Percentiles rank a stretch among this genome's conserved stretches.
Evolutionary conservation across 2,888 invertebrate species (phyloP).

Genomic region (Sabatieria punctata): DNA sequence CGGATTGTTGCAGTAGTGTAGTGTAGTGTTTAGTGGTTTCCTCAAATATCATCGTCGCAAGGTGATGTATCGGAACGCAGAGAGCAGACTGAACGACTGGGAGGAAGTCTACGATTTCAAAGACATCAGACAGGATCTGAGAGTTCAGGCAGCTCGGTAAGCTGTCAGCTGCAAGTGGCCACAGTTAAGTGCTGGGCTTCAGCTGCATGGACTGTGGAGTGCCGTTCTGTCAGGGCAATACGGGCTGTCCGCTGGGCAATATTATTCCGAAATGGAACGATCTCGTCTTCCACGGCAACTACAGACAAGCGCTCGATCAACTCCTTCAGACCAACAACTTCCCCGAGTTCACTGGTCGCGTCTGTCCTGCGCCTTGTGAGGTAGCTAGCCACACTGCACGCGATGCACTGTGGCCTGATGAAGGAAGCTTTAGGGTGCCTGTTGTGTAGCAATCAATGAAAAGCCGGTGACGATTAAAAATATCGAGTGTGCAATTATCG

Average conservation of each 20-base stretch:
- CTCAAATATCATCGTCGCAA: constrained; percentile 85
- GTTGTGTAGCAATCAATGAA: constrained; percentile 83
- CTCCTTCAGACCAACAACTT: constrained; percentile 95
- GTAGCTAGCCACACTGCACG: too few species aligned
- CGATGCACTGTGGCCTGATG: too few species aligned
- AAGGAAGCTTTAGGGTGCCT: constrained; percentile 60
- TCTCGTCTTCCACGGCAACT: constrained; percentile 74
- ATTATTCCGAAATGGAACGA: constrained; percentile 99
- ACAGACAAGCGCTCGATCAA: constrained; percentile 80
- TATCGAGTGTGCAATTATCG: constrained; percentile 96
- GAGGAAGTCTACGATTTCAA: constrained; percentile 79
- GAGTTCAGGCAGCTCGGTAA: constrained; percentile 64
- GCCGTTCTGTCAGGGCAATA: constrained; percentile 84
- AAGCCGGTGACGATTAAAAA: constrained; percentile 96
- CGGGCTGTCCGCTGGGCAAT: constrained; percentile 93
- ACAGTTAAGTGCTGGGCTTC: constrained; percentile 4
- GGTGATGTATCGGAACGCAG: constrained; percentile 63
- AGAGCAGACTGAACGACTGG: constrained; percentile 77
- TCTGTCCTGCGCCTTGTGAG: constrained; percentile 81
- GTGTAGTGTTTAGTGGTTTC: constrained; percentile 81
- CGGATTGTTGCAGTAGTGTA: too few species aligned
- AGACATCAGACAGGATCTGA: constrained; percentile 62
- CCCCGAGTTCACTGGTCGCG: constrained; percentile 54
- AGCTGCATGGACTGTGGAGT: constrained; percentile 97
- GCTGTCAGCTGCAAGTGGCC: background rate